These are phyloP conservation scores for Trichechus manatus DNA, from an alignment of 2,113 vertebrate genomes.

Conservation along the genomic window DNA sequence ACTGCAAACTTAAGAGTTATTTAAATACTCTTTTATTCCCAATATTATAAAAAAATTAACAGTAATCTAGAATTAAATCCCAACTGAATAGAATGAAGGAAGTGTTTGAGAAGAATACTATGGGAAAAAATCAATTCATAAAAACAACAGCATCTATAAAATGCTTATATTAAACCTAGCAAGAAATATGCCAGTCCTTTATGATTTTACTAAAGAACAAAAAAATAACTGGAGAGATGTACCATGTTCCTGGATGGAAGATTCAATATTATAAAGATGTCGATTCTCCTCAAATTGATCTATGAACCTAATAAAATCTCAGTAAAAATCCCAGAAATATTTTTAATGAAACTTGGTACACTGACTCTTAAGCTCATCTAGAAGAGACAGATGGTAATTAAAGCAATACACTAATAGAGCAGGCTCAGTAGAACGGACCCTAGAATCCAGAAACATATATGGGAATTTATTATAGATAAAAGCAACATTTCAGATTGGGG, in stretches of 20 bases:
- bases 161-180: not conserved
- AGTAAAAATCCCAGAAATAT: not conserved
- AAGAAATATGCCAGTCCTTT: not conserved
- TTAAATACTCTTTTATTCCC: not conserved
- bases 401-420: not conserved
- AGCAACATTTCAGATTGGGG: not conserved
- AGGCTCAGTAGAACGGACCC: not conserved
- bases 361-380: not conserved
- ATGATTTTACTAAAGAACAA: not conserved
- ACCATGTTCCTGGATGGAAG: not conserved
- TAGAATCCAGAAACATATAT: not conserved
- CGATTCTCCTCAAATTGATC: not conserved
- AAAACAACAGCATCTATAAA: not conserved
- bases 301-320: not conserved
- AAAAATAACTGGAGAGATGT: not conserved
- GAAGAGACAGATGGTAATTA: conserved; percentile 1
- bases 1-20: not conserved
- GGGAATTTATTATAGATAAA: not conserved
- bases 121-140: not conserved
- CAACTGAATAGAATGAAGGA: not conserved
- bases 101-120: not conserved
- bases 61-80: not conserved
- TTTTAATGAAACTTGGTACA: not conserved
- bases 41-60: not conserved
- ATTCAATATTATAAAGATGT: not conserved